Percentiles rank a stretch among this genome's conserved stretches.
Conservation (phyloP, 2,797 vertebrate species). For the Platyrinchus mystaceus region DNA sequence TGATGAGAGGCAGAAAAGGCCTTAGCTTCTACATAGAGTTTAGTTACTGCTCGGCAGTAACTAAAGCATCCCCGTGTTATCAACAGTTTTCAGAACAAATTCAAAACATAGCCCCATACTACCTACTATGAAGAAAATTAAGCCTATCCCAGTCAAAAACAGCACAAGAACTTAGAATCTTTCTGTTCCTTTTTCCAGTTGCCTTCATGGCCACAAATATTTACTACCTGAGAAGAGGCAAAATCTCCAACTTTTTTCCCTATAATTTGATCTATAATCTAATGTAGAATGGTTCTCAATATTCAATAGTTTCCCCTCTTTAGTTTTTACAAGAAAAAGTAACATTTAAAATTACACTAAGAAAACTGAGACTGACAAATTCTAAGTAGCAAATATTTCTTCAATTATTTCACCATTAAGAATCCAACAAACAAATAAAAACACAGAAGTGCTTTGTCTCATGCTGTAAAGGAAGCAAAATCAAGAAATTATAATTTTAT, state of each 20-base stretch:
- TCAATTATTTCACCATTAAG: not conserved
- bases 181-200: not conserved
- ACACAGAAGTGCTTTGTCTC: not conserved
- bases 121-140: not conserved
- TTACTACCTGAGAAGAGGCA: not conserved
- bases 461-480: not conserved
- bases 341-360: not conserved
- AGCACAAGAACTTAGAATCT: not conserved
- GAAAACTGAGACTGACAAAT: not conserved
- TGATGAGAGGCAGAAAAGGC: not conserved
- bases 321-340: not conserved
- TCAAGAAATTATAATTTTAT: not conserved
- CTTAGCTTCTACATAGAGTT: not conserved
- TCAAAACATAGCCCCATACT: no score
- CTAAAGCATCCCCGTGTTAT: not conserved
- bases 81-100: not conserved
- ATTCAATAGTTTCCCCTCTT: not conserved
- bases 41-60: not conserved
- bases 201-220: not conserved
- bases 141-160: not conserved
- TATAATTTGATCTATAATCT: not conserved
- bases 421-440: not conserved
- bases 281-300: not conserved
- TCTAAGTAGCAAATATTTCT: not conserved
- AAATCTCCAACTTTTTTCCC: not conserved